Base-by-base conservation (phyloP, 2,113 vertebrate species). In the Sclerurus mexicanus region DNA sequence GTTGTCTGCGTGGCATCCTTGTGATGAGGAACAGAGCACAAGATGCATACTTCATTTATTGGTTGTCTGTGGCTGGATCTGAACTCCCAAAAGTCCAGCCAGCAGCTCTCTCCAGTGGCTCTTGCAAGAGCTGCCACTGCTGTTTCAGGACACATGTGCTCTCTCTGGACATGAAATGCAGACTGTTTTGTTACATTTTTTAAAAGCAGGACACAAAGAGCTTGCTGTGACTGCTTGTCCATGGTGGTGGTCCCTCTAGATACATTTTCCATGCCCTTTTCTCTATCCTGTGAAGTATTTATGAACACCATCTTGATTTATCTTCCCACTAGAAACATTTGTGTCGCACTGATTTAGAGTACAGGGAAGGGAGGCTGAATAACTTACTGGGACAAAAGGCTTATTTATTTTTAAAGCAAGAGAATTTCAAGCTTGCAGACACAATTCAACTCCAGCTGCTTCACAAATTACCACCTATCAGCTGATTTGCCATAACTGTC, bases 391-490 rank as follows among this genome's bases (percentile, higher is more conserved):
- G 64, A 91, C 92, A 95, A 94, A 85, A 93, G 68, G 33, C 75
- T 92, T 95, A 85, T 87, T 96, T 96, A 89, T 93, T 94, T 94
- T 94, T 93, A 90, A 96, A 93, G 78, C 39, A 91, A 96, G 73
- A 0, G 12, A 90, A 83, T 95, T 91, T 91, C 89, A 92, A 89
- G 91, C 94, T 97, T n/a, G 68, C 66, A 93, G 84, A 92, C 84
- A 91, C 92, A 82, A 95, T 95, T 87, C 96, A 95, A 90, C 89
- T 94, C 95, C 93, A 95, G 84, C 95, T 95, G 94, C 89, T 95
- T 92, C 75, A 80, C 80, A 68, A 95, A 96, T 96, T 95, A 91
- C 73, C 91, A 95, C 96, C 91, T 89, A 95, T 87, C 94, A 92
- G 84, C 52, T 91, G 89, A 78, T 95, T 68, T 95, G 75, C 93